phyloP scores from a whole-genome alignment of 1,140 invertebrate species.

The Acromyrmex heyeri region DNA sequence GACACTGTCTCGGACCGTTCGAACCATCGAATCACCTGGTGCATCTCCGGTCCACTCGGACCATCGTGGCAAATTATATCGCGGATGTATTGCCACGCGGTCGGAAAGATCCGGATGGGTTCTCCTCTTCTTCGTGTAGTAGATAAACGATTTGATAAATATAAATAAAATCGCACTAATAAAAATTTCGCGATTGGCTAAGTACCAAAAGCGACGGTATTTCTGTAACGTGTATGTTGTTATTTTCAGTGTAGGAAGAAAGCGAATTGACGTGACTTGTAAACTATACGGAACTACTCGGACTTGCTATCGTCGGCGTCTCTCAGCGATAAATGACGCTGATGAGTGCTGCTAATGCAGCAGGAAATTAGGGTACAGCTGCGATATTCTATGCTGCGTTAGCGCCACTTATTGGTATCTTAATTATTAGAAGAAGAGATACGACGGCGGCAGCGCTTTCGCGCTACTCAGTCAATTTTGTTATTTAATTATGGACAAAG shows the following conservation, averaged over 20 bases:
- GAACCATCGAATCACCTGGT: slow-evolving; percentile 62
- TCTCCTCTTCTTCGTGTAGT: slow-evolving; percentile 5
- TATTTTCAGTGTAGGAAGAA: not conserved
- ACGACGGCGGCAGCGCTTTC: not conserved
- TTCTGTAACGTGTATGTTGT: slow-evolving; percentile 4
- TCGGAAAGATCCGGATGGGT: not conserved
- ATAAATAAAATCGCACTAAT: not conserved
- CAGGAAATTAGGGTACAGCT: slow-evolving; percentile 48
- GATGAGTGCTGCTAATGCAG: slow-evolving; percentile 31
- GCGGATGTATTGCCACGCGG: not conserved
- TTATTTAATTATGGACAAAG: slow-evolving; percentile 12
- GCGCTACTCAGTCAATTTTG: not conserved
- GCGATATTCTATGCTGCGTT: slow-evolving; percentile 37
- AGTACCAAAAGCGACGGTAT: slow-evolving; percentile 33
- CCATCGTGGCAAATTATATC: slow-evolving; percentile 25
- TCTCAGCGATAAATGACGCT: slow-evolving; percentile 13
- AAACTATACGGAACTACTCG: not conserved
- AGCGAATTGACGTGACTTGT: slow-evolving; percentile 19
- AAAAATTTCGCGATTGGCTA: slow-evolving; percentile 14
- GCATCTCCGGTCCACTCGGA: not conserved
- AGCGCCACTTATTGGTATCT: slow-evolving; percentile 46
- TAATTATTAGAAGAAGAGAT: slow-evolving; percentile 46
- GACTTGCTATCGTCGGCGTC: not conserved
- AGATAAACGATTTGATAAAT: not conserved
- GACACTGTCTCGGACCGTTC: slow-evolving; percentile 54